Base-by-base conservation (phyloP, 2,113 vertebrate species). In the Onychostoma macrolepis region DNA sequence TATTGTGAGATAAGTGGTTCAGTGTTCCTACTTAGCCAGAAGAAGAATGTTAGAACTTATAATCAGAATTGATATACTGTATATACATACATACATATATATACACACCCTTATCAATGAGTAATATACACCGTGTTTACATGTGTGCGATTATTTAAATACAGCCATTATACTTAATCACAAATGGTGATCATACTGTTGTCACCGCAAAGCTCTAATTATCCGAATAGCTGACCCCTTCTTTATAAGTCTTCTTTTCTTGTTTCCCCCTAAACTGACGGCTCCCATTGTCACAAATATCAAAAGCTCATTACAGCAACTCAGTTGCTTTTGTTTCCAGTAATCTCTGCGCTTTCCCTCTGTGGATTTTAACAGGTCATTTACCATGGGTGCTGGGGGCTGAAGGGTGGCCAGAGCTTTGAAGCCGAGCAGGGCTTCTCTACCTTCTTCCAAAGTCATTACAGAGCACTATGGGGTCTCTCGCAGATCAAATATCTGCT, bases 401-500 rank as follows among this genome's bases (percentile, higher is more conserved):
- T 53, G 45, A 88, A 24, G 84, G 67, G 36, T 63, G 53, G 36
- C 50, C 28, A 26, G 26, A 30, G 72, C 76, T 74, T 72, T 77
- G 63, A 83, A 80, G 63, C 78, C 12, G 61, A 48, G 38, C 80
- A 33, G 61, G 41, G 10, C 67, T 72, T 84, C 85, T 85, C 74
- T 13, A 41, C 61, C 83, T 82, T 82, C 71, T 41, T 89, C 33
- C 77, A 45, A 69, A 88, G 79, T 79, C 78, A 78, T 85, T 69
- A 61, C 78, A 78, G 63, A 77, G 76, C 71, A 69, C 87, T 41
- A 88, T 79, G 80, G 84, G 81, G 75, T 89, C 78, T 86, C 43
- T 41, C n/a, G 24, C 26, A 80, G 86, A 86, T 89, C 86, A 80
- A 85, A 85, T 87, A 74, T 87, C 85, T 77, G 48, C 74, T 53